Evolutionary conservation across 2,888 invertebrate species (phyloP), one percentile per base, ranked within the genome.

Genomic region (Eristalis pertinax): DNA sequence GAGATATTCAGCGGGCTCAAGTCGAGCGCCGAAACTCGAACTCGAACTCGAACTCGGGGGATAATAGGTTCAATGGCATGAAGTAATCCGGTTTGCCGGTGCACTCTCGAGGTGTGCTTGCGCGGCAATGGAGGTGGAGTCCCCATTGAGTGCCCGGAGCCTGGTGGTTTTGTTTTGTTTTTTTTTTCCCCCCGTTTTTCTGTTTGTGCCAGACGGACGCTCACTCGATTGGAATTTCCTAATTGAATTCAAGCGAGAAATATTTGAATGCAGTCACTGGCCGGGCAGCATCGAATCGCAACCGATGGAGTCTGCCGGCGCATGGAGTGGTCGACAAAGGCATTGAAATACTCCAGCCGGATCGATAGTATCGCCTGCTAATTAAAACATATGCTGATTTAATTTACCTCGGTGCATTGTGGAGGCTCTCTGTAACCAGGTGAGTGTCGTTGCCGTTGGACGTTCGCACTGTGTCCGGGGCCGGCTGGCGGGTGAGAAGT

Each of bases 211-310:
- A 26, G 67, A 67, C 24, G 74, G 60, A 62, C 50, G n/a, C 60
- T 85, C 50, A 19, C 68, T 76, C 84, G 75, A 84, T 79, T 84
- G 87, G 84, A 84, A 84, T 87, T 87, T 87, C 38, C 79, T 80
- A 84, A 87, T 84, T 87, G 87, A 87, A 87, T 84, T 84, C 76
- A 38, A 84, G 79, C 76, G 80, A 64, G 76, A 87, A 84, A 76
- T 80, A 76, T 76, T 87, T 84, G 68, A 84, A 65, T 72, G 41
- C 65, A 70, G 62, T 56, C 73, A 64, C 65, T 63, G 75, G 70
- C 60, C 60, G 19, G 62, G 58, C 43, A 63, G 63, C 35, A 60
- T 63, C 78, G 65, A n/a, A 74, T 78, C 73, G n/a, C 62, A 63
- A 41, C 15, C 19, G 22, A 22, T 22, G 5, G n/a, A 24, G 26